phyloP scores from a whole-genome alignment of 2,113 vertebrate species.

The Ivindomyrus marchei region DNA sequence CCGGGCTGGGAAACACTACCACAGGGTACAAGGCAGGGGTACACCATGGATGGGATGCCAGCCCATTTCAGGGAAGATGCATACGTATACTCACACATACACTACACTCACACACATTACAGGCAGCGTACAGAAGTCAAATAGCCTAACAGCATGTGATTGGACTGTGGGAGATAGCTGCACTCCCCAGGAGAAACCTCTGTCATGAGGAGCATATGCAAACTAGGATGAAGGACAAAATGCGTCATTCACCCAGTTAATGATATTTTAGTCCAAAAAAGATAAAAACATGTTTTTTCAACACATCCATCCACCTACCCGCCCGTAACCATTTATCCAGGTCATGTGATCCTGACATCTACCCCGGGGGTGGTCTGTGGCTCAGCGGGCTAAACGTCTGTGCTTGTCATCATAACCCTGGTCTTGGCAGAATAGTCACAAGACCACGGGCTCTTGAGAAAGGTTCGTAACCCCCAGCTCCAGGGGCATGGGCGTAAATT shows the following conservation, averaged over 20 bases:
- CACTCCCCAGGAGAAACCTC: background rate
- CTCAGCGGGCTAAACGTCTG: background rate
- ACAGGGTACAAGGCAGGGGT: background rate
- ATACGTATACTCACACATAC: background rate
- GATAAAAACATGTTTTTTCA: background rate
- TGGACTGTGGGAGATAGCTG: background rate
- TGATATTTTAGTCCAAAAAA: background rate
- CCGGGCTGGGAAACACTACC: background rate
- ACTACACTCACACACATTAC: background rate
- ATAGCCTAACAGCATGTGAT: background rate
- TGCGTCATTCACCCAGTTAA: background rate
- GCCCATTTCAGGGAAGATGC: background rate
- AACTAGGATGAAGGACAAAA: background rate
- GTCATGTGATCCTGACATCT: background rate
- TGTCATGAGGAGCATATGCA: background rate
- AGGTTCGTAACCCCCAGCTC: background rate
- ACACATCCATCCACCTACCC: background rate
- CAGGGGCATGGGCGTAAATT: too few relatives aligned
- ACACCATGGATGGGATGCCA: background rate
- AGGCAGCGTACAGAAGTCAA: background rate
- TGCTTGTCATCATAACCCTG: background rate
- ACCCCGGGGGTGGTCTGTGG: background rate
- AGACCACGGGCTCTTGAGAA: background rate
- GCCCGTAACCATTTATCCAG: background rate
- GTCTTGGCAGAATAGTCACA: background rate